Conservation (phyloP, 2,888 invertebrate genomes). For the Anoncus sp. region DNA sequence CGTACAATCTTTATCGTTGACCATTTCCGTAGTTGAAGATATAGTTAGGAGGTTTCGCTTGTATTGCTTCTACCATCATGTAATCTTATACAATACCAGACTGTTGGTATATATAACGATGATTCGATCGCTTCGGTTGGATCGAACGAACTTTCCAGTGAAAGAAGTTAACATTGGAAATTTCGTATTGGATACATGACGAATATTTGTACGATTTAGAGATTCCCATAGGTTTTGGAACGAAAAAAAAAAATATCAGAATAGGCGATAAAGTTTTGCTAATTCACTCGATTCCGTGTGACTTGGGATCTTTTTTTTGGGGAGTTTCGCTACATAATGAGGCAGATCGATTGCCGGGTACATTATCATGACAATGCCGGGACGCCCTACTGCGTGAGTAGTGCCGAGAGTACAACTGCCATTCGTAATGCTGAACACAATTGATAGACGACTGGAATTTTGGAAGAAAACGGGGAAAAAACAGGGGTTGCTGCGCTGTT, state of each 20-base stretch:
- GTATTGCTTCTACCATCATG: slow-evolving; percentile 2
- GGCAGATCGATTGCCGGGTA: slow-evolving; percentile 79
- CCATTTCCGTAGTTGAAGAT: slow-evolving; percentile 37
- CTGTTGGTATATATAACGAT: slow-evolving; percentile 10
- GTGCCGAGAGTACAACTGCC: slow-evolving; percentile 50
- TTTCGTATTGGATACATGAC: neutral
- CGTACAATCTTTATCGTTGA: slow-evolving; percentile 47
- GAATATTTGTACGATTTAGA: neutral
- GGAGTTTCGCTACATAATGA: slow-evolving; percentile 79
- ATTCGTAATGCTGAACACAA: slow-evolving; percentile 76
- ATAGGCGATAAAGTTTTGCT: slow-evolving; percentile 31
- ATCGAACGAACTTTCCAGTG: neutral
- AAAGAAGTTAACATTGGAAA: neutral
- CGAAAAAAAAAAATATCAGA: slow-evolving; percentile 33
- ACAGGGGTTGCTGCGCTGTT: slow-evolving; percentile 66
- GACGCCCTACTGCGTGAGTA: slow-evolving; percentile 66
- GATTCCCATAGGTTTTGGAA: slow-evolving; percentile 6
- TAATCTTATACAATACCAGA: slow-evolving; percentile 11
- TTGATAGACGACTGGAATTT: slow-evolving; percentile 80
- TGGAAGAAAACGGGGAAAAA: slow-evolving; percentile 78
- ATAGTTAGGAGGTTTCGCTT: slow-evolving; percentile 3
- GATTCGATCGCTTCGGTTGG: neutral
- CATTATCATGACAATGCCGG: slow-evolving; percentile 81
- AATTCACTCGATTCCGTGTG: slow-evolving; percentile 68
- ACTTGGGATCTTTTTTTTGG: slow-evolving; percentile 70